Evolutionary conservation across 2,888 invertebrate genomes (phyloP), one percentile per base, ranked within the genome.

Genomic region (Thymelicus lineola): DNA sequence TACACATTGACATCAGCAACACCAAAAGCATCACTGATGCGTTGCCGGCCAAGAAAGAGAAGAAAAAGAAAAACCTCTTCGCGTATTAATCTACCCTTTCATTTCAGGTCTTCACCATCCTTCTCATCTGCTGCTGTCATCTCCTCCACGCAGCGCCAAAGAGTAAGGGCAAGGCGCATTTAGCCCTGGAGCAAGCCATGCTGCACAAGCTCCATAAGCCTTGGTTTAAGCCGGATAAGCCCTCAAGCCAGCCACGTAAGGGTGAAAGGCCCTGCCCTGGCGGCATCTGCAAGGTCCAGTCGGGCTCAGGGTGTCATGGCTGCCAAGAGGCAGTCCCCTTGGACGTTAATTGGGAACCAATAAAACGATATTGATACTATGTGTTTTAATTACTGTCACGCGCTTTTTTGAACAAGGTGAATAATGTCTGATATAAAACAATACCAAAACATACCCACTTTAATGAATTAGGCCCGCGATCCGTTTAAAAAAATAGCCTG

Each of bases 201-300:
- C 64, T 85, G 61, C 78, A 85, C 62, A 82, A 83, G 48, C 82
- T 89, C 0, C 84, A 87, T 71, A 80, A 84, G 58, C 83, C 88
- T 0, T 86, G 82, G 85, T 74, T 74, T 60, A 78, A 71, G 0
- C 76, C 80, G 0, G 82, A 84, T n/a, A 77, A 73, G 5, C 80
- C 80, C 0, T 75, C 80, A 1, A 77, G 81, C 38, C 79, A 77
- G 58, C 86, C 88, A 0, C 75, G 84, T 7, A 88, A 89, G 65
- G 89, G 89, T 1, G 87, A 89, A 50, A 80, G 79, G 35, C 72
- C 76, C 0, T 88, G 88, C 59, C 80, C 79, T 50, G 78, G 74
- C 0, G 80, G 80, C 0, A 55, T 82, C 0, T 86, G 87, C 63
- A 80, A 73, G 38, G 73, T 77, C 0, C 82, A 79, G 57, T 72